Evolutionary conservation across 1,140 invertebrate genomes (phyloP).

Genomic region (Psilanteris sp.): DNA sequence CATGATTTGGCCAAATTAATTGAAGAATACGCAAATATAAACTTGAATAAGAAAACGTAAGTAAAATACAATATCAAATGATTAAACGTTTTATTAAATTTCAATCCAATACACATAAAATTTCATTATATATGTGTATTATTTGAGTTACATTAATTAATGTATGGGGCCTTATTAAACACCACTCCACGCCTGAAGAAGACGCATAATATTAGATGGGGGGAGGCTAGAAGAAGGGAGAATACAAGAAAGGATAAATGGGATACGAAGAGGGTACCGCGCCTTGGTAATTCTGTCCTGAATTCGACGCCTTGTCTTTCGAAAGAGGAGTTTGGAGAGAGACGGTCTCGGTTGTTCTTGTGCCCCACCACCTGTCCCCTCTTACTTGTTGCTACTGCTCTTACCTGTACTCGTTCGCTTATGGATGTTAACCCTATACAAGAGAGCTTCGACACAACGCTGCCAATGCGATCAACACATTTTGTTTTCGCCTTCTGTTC

Average conservation of each 20-base stretch:
- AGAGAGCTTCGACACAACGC: too few relatives aligned
- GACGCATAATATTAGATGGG: constrained; percentile 19
- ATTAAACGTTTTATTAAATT: too few relatives aligned
- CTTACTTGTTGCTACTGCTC: constrained; percentile 51
- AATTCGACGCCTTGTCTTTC: constrained; percentile 67
- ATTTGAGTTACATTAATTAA: too few relatives aligned
- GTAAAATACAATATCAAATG: too few relatives aligned
- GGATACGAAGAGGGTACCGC: constrained; percentile 61
- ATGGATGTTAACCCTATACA: constrained; percentile 38
- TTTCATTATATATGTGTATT: too few relatives aligned
- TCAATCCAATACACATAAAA: too few relatives aligned
- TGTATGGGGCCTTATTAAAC: too few relatives aligned
- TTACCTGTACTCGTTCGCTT: constrained; percentile 52
- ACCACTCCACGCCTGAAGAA: constrained; percentile 27
- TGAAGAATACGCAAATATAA: too few relatives aligned
- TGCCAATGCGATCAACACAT: constrained; percentile 32
- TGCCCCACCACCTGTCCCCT: constrained; percentile 52
- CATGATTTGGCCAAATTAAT: too few relatives aligned
- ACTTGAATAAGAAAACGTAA: too few relatives aligned
- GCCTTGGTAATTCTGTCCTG: constrained; percentile 70
- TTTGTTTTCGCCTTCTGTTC: constrained; percentile 55
- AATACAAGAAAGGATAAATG: constrained; percentile 41
- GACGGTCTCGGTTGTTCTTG: constrained; percentile 38
- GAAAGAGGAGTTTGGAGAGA: constrained; percentile 50
- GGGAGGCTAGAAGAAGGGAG: constrained; percentile 8